Base-by-base conservation (phyloP, 2,797 vertebrate genomes). In the Perodicticus potto region DNA sequence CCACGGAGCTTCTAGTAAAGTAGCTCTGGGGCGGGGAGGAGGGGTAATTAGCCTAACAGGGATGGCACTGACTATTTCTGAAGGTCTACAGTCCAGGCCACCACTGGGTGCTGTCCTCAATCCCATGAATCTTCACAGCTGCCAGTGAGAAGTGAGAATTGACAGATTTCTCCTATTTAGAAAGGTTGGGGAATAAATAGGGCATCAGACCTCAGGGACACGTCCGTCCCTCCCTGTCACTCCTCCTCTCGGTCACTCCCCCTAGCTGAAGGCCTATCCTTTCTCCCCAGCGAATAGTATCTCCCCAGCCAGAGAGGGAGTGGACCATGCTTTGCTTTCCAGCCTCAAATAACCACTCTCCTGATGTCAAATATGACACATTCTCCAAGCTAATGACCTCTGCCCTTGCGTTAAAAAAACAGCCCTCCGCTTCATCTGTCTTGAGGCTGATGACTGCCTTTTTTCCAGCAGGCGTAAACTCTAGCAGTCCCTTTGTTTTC, bases 331-430 rank as follows among this genome's bases (percentile, higher is more conserved):
- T 93, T 93, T 61, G 59, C 94, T 96, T 82, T 86, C 84, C 70
- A 82, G 93, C 85, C 78, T 97, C 95, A 95, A 93, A 94, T 78
- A 93, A 93, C 96, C 94, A 76, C 90, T 85, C 81, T 96, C 92
- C 92, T 88, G 91, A 80, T 84, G 94, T 97, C 97, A 97, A 92
- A 96, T 94, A 96, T 91, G 96, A 97, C 97, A 94, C 95, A 97
- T 94, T 93, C 63, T 90, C 90, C 61, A 34, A 95, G 87, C 95
- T 86, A 87, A 90, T 93, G 92, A 97, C 97, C 92, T 97, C 93
- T 97, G 94, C 70, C 92, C 96, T 20, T 3, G 1, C 87, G 90
- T 97, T 92, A 23, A 91, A 91, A 87, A 94, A 93, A 61, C 49
- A 96, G 69, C 40, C 73, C 29, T 97, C 82, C 53, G 80, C 92